Evolutionary conservation across 2,797 vertebrate genomes (phyloP), one percentile per base, ranked within the genome.

Genomic region (Lacerta viridis): DNA sequence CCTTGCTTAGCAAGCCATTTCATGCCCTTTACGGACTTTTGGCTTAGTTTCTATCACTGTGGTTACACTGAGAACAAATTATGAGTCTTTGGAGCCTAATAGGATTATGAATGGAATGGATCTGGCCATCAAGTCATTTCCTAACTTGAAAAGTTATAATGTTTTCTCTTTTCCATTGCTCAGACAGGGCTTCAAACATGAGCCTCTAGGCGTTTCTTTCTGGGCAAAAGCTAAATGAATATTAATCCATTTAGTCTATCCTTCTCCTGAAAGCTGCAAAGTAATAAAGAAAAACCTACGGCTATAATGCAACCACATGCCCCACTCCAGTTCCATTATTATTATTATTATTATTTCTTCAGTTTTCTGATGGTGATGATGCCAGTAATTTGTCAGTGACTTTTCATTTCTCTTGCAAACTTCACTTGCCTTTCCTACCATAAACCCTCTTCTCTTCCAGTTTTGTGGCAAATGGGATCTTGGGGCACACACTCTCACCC

Each of bases 171-270:
- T 41, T 78, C 29, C 15, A 11, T 25, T 36, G 59, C 66, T 84
- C 66, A 61, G 82, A 84, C 59, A 79, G n/a, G 82, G 50, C 50
- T 72, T 55, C 66, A 64, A 84, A 79, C 82, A 50, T 72, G 50
- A 84, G 66, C 82, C 66, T 55, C 15, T 6, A 71, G 75, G 75
- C 66, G 50, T 61, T 84, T 72, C 75, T 71, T 79, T 72, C 50
- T 72, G 43, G 39, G 46, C 29, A 66, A 59, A 25, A 64, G 9
- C 8, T 43, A 87, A 81, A 87, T 74, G 78, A 81, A 43, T 50
- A 72, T 79, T 84, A 88, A 88, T 88, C 75, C 64, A 33, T 79
- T 88, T 84, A 84, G 20, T 88, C 68, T 39, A 72, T 64, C 66
- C 79, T 69, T 59, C 9, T 77, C 33, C 64, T 79, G 29, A 36